Evolutionary conservation across 2,888 invertebrate species (phyloP).

Genomic region (Dilophus febrilis): DNA sequence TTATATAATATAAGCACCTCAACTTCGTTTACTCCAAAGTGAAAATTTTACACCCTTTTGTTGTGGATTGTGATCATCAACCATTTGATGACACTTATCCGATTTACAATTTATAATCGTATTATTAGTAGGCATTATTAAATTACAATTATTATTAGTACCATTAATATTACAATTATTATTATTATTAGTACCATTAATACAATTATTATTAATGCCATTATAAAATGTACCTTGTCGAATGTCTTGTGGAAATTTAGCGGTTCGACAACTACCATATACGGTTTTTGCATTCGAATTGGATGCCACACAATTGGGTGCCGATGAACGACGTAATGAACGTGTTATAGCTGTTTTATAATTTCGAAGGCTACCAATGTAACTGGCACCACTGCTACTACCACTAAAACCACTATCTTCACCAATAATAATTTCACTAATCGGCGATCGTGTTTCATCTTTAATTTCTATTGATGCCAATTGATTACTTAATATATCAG

Average conservation of each 20-base stretch:
- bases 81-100: no score
- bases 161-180: no score
- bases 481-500: slow-evolving; percentile 24
- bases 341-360: slow-evolving; percentile 22
- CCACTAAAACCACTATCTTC: slow-evolving; percentile 53
- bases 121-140: neutral
- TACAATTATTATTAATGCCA: no score
- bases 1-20: no score
- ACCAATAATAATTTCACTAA: slow-evolving; percentile 5
- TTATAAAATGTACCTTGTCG: neutral
- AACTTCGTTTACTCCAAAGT: slow-evolving; percentile 5
- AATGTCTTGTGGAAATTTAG: slow-evolving; percentile 2
- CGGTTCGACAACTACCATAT: slow-evolving; percentile 6
- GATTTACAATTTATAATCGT: neutral
- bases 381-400: slow-evolving; percentile 70
- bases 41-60: slow-evolving; percentile 5
- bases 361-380: slow-evolving; percentile 51
- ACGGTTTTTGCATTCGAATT: slow-evolving; percentile 1
- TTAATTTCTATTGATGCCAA: slow-evolving; percentile 29
- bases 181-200: no score
- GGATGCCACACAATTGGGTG: slow-evolving; percentile 4
- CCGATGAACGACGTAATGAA: slow-evolving; percentile 6
- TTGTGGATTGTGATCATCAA: no score
- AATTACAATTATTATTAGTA: no score
- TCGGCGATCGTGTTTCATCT: slow-evolving; percentile 17